Evolutionary conservation across 2,113 vertebrate genomes (phyloP).

Genomic region (Sapayoa aenigma): DNA sequence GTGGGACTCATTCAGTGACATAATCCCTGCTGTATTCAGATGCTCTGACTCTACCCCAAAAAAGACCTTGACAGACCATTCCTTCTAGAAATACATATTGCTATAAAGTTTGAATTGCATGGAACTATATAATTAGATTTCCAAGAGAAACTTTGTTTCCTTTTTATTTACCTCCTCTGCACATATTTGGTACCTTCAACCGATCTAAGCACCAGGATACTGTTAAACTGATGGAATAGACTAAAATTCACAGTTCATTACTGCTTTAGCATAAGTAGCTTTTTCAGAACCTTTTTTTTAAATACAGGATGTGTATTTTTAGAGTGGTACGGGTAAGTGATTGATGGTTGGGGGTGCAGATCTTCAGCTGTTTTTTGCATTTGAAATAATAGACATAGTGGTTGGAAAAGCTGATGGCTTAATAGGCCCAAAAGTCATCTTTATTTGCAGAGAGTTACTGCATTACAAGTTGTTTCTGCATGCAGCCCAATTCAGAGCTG

Average conservation of each 20-base stretch:
- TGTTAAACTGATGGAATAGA: neutral
- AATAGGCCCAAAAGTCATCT: neutral
- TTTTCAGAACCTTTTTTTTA: neutral
- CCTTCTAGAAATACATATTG: neutral
- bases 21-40: accelerated
- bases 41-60: neutral
- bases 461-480: neutral
- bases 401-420: neutral
- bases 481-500: neutral
- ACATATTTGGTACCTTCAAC: neutral
- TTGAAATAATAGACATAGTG: neutral
- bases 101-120: neutral
- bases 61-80: neutral
- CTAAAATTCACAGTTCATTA: neutral
- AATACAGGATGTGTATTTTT: neutral
- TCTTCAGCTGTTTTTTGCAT: neutral
- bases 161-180: neutral
- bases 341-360: neutral
- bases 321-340: neutral
- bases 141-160: neutral
- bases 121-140: neutral
- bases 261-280: neutral
- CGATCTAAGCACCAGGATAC: neutral
- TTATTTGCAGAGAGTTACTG: neutral
- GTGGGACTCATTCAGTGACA: neutral